These are phyloP conservation scores for Bos indicus DNA, from an alignment of 2,113 vertebrate species.

Conservation along the genomic window DNA sequence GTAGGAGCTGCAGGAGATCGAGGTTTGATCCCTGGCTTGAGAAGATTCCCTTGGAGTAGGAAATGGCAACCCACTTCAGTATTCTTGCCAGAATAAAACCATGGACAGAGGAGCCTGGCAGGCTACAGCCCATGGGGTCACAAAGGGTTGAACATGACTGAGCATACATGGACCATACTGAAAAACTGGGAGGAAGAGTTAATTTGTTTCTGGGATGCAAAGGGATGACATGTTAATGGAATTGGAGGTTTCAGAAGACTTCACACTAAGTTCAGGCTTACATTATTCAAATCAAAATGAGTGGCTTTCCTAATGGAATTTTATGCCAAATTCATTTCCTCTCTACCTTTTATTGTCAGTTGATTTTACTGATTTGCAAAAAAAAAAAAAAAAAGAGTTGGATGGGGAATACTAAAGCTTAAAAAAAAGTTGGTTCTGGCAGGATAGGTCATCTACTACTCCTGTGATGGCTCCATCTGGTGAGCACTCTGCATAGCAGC, in stretches of 20 bases:
- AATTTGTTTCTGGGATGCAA: background rate
- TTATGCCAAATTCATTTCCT: background rate
- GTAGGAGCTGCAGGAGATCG: background rate
- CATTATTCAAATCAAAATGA: background rate
- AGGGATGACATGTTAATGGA: background rate
- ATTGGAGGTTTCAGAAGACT: background rate
- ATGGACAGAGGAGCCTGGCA: background rate
- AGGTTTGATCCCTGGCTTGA: background rate
- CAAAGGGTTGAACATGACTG: background rate
- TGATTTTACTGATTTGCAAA: background rate
- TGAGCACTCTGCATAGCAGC: fast-evolving
- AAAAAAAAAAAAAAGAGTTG: background rate
- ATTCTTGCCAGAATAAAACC: background rate
- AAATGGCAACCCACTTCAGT: background rate
- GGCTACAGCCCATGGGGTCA: background rate
- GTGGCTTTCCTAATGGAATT: background rate
- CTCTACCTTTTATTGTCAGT: background rate
- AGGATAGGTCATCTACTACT: background rate
- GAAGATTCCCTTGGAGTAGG: background rate
- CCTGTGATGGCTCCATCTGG: fast-evolving
- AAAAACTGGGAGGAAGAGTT: background rate
- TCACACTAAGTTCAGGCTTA: background rate
- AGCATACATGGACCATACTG: background rate
- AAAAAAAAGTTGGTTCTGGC: background rate
- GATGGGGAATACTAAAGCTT: background rate